Conservation (phyloP, 2,888 invertebrate species). For the Lysandra bellargus region DNA sequence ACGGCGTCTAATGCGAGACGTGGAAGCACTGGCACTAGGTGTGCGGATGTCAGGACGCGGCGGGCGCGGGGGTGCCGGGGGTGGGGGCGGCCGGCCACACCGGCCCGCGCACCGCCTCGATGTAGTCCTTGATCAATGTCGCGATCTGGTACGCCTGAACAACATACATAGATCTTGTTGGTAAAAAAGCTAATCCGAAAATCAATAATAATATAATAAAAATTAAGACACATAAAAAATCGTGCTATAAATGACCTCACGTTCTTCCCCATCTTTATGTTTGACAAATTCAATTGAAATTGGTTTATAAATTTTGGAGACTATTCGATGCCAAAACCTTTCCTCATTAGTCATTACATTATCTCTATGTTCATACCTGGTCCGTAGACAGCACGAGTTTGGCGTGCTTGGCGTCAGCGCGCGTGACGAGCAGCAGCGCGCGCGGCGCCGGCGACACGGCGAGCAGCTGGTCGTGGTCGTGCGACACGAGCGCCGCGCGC, state of each 20-base stretch:
- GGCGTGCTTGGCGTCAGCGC: slow-evolving; percentile 93
- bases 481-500: slow-evolving; percentile 93
- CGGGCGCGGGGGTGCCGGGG: slow-evolving; percentile 47
- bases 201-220: too few species aligned
- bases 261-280: too few species aligned
- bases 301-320: too few species aligned
- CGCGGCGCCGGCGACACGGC: slow-evolving; percentile 96
- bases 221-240: too few species aligned
- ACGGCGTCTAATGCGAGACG: slow-evolving; percentile 61
- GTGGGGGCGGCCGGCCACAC: slow-evolving; percentile 68
- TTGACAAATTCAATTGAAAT: too few species aligned
- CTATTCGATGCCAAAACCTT: too few species aligned
- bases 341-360: too few species aligned
- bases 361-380: slow-evolving; percentile 79
- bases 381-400: slow-evolving; percentile 96
- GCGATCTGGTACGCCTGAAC: slow-evolving; percentile 94
- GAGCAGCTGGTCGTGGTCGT: slow-evolving; percentile 93
- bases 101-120: slow-evolving; percentile 76
- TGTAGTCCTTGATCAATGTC: slow-evolving; percentile 93
- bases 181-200: too few species aligned
- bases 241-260: too few species aligned
- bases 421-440: slow-evolving; percentile 95
- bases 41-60: slow-evolving; percentile 70
- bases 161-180: too few species aligned
- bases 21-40: slow-evolving; percentile 80